Conservation (phyloP, 2,888 invertebrate species). For the Mesoligia furuncula region DNA sequence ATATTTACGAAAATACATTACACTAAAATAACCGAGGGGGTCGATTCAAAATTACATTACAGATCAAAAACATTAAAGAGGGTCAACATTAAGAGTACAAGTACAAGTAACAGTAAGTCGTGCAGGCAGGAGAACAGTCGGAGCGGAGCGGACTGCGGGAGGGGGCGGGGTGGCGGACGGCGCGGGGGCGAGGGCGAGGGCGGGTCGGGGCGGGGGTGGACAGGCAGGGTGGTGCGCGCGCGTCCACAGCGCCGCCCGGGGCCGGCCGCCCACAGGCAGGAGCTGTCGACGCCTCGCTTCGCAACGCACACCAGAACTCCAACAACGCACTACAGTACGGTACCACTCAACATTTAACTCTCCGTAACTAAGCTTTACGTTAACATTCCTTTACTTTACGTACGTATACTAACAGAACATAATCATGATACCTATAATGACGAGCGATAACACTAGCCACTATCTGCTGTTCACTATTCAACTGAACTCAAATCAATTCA, state of each 20-base stretch:
- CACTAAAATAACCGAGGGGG: constrained; percentile 89
- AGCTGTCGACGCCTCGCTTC: constrained; percentile 82
- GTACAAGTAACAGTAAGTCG: constrained; percentile 86
- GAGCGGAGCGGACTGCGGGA: constrained; percentile 77
- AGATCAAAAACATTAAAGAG: constrained; percentile 88
- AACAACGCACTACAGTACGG: constrained; percentile 89
- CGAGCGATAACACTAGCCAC: constrained; percentile 90
- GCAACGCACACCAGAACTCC: constrained; percentile 84
- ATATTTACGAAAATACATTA: constrained; percentile 87
- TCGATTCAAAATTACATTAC: constrained; percentile 88
- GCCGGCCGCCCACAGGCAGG: constrained; percentile 75
- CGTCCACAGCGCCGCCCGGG: constrained; percentile 78
- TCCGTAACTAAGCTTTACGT: constrained; percentile 89
- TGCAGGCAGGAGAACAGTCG: constrained; percentile 85
- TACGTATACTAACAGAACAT: constrained; percentile 89
- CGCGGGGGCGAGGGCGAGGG: constrained; percentile 66
- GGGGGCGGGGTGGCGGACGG: constrained; percentile 70
- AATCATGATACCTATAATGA: constrained; percentile 89
- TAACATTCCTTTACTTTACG: constrained; percentile 87
- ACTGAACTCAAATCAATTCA: constrained; percentile 88
- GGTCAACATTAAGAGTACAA: constrained; percentile 88
- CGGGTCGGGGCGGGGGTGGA: constrained; percentile 56
- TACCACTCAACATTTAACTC: constrained; percentile 90
- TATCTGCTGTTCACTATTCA: constrained; percentile 90
- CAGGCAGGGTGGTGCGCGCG: constrained; percentile 69